Evolutionary conservation across 2,797 vertebrate species (phyloP).

Genomic region (Gadopsis marmoratus): DNA sequence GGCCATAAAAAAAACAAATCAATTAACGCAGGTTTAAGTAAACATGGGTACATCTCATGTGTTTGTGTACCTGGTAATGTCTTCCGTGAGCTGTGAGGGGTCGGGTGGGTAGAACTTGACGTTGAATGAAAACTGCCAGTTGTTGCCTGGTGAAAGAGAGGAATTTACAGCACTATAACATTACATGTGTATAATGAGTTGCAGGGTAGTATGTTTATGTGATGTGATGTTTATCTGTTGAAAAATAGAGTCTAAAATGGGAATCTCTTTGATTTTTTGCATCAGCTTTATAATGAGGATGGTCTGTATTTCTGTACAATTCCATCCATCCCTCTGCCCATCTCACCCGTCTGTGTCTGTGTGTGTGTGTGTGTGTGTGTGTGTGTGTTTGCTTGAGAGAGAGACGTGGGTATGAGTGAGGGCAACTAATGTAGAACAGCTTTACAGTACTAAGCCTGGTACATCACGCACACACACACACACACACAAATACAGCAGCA

Average conservation of each 20-base stretch:
- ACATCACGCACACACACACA: constrained; percentile 11
- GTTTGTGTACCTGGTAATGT: constrained; percentile 93
- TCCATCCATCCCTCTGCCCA: constrained; percentile 16
- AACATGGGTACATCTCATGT: background rate
- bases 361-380: constrained; percentile 1
- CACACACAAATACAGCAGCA: constrained; percentile 3
- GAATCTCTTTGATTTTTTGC: background rate
- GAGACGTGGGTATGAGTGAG: constrained; percentile 19
- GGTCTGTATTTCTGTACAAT: constrained; percentile 1
- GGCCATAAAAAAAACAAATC: background rate
- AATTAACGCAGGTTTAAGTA: background rate
- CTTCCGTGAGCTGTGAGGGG: constrained; percentile 94
- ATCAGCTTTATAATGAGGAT: background rate
- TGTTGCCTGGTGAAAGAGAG: constrained; percentile 86
- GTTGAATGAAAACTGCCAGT: constrained; percentile 95
- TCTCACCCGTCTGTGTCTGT: constrained; percentile 30
- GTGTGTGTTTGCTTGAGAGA: too few relatives aligned
- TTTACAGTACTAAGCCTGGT: constrained; percentile 58
- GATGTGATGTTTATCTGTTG: too few relatives aligned
- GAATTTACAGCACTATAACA: background rate
- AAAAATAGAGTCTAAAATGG: background rate
- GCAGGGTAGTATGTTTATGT: background rate
- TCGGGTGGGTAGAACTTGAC: constrained; percentile 99
- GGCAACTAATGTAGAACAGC: constrained; percentile 59
- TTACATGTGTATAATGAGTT: background rate